Evolutionary conservation across 2,888 invertebrate species (phyloP), one percentile per base, ranked within the genome.

Genomic region (Autographa gamma): DNA sequence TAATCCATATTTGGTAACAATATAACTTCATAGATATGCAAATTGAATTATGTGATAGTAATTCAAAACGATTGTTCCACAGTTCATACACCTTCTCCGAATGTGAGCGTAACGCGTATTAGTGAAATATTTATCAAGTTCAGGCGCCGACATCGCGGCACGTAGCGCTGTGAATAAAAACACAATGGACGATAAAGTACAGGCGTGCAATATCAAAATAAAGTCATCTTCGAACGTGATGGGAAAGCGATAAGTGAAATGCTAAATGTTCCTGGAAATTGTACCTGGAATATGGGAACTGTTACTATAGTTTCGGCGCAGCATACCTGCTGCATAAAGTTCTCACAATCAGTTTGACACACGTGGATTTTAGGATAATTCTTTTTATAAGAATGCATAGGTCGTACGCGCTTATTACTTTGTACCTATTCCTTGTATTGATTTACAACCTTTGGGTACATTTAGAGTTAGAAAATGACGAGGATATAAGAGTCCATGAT

Each of bases 121-220:
- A 83, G 83, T 89, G 82, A 86, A 89, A 88, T 88, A 87, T 86
- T 83, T 79, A 84, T 76, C 69, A 66, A 63, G 58, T 75, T 76
- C 78, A 77, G 85, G 80, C 83, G 85, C 88, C 88, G 82, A 82
- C 88, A 84, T 87, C 86, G 79, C 79, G 65, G 74, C 93, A 93
- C 93, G 93, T 92, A 88, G 69, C 74, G 71, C 68, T 81, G 86
- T 84, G 85, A 87, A 88, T 80, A 86, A 88, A 88, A 89, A 88
- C 80, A 94, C 93, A 94, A 94, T 94, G 90, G 93, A 62, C 86
- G 76, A 92, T 93, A 92, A 93, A 93, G 79, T 77, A 91, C 88
- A 82, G 77, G 83, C 90, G 91, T 88, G 91, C 91, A 90, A 93
- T 94, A 94, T 94, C 92, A 93, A 93, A 94, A 94, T 93, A 89